Evolutionary conservation across 2,888 invertebrate genomes (phyloP).

Genomic region (Galeopsomyia nigrocyanea): DNA sequence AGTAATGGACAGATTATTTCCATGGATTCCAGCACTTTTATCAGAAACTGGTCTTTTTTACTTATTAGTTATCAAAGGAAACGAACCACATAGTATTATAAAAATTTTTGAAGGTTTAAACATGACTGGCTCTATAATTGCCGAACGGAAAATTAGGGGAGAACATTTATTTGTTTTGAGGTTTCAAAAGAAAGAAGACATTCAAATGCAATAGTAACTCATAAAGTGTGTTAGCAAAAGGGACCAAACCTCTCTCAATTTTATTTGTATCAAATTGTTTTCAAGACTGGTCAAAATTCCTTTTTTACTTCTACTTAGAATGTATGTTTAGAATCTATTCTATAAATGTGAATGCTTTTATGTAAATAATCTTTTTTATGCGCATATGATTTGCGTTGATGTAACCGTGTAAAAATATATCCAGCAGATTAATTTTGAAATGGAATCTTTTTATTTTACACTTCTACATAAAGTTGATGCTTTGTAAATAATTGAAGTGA

Average conservation of each 20-base stretch:
- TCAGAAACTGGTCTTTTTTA: slow-evolving; percentile 87
- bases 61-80: slow-evolving; percentile 89
- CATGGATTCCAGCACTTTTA: slow-evolving; percentile 78
- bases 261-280: too few species aligned
- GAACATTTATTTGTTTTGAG: slow-evolving; percentile 89
- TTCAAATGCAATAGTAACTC: slow-evolving; percentile 25
- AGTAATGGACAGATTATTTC: slow-evolving; percentile 82
- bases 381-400: too few species aligned
- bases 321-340: too few species aligned
- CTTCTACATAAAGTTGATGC: too few species aligned
- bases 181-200: slow-evolving; percentile 67
- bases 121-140: slow-evolving; percentile 75
- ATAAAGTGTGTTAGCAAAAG: not conserved
- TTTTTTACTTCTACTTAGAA: too few species aligned
- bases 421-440: too few species aligned
- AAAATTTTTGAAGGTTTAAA: slow-evolving; percentile 72
- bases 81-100: slow-evolving; percentile 82
- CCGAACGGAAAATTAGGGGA: slow-evolving; percentile 84
- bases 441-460: too few species aligned
- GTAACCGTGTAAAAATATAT: too few species aligned
- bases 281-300: too few species aligned
- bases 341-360: too few species aligned
- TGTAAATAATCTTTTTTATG: too few species aligned
- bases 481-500: too few species aligned
- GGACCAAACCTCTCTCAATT: slow-evolving; percentile 15